These are phyloP conservation scores for Lerema accius DNA, from an alignment of 1,140 invertebrate species.

Conservation along the genomic window DNA sequence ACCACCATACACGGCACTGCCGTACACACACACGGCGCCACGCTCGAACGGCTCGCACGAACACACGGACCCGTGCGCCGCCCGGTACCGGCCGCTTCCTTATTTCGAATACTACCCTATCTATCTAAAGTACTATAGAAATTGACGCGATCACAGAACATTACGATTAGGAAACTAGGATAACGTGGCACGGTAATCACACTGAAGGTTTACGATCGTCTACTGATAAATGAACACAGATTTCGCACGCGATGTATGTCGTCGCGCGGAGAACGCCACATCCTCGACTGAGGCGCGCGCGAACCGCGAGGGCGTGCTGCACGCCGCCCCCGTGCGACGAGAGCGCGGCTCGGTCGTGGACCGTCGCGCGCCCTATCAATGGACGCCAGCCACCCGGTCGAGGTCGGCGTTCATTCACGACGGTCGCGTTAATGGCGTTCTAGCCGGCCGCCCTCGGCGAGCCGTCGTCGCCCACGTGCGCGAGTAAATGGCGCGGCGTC, in stretches of 20 bases:
- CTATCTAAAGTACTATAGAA: conserved; percentile 53
- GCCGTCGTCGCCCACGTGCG: conserved; percentile 76
- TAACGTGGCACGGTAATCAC: conserved; percentile 57
- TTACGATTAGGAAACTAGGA: conserved; percentile 59
- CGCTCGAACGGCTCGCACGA: conserved; percentile 29
- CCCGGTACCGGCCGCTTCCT: conserved; percentile 28
- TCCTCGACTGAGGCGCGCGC: conserved; percentile 73
- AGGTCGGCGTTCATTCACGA: conserved; percentile 81
- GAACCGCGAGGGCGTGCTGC: conserved; percentile 61
- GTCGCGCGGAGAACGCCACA: conserved; percentile 73
- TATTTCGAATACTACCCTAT: conserved; percentile 38
- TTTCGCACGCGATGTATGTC: conserved; percentile 69
- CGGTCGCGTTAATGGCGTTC: conserved; percentile 75
- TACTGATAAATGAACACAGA: conserved; percentile 80
- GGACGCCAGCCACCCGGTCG: conserved; percentile 71
- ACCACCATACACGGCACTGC: conserved; percentile 46
- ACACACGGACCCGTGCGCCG: conserved; percentile 38
- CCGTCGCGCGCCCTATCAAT: conserved; percentile 73
- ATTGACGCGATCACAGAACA: conserved; percentile 77
- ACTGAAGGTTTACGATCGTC: conserved; percentile 53
- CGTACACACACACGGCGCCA: conserved; percentile 46
- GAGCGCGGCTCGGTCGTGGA: conserved; percentile 55
- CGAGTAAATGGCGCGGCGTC: conserved; percentile 79
- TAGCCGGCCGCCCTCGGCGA: conserved; percentile 65
- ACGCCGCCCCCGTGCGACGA: conserved; percentile 66